These are phyloP conservation scores for Habropoda laboriosa DNA, from an alignment of 1,140 invertebrate genomes.

Conservation along the genomic window DNA sequence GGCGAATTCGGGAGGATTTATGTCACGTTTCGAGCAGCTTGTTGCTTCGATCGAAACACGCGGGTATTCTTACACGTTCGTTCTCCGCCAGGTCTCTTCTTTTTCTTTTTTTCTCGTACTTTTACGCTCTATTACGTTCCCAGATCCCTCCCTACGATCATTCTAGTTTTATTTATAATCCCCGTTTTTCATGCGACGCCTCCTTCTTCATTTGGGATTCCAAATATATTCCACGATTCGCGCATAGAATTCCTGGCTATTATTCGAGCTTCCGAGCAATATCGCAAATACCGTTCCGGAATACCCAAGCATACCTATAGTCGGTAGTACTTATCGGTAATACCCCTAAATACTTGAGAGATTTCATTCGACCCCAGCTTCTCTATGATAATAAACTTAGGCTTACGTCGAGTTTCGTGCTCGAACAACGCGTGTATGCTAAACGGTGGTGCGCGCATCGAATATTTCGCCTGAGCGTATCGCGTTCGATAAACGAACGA, in stretches of 20 bases:
- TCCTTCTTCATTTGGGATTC: conserved; percentile 51
- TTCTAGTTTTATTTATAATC: background rate
- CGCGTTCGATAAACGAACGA: conserved; percentile 9
- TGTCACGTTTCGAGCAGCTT: background rate
- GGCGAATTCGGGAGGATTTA: background rate
- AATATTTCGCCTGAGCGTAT: conserved; percentile 12
- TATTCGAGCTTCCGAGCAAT: conserved; percentile 54
- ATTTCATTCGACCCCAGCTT: conserved; percentile 28
- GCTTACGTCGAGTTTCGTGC: conserved; percentile 1
- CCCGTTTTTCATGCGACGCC: background rate
- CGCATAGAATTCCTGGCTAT: conserved; percentile 51
- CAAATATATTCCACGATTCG: conserved; percentile 40
- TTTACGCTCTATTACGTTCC: background rate
- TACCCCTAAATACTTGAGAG: conserved; percentile 38
- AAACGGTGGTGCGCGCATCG: background rate
- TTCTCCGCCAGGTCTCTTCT: background rate
- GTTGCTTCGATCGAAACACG: conserved; percentile 20
- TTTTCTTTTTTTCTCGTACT: background rate
- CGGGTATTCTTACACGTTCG: background rate
- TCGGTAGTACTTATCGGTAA: conserved; percentile 59
- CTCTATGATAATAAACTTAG: conserved; percentile 43
- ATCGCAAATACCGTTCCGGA: conserved; percentile 54
- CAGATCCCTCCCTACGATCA: background rate
- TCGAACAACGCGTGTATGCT: background rate
- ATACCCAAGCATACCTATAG: conserved; percentile 58